These are phyloP conservation scores for Nematostella vectensis DNA, from an alignment of 92 coral and sea anemone species.

Conservation along the genomic window DNA sequence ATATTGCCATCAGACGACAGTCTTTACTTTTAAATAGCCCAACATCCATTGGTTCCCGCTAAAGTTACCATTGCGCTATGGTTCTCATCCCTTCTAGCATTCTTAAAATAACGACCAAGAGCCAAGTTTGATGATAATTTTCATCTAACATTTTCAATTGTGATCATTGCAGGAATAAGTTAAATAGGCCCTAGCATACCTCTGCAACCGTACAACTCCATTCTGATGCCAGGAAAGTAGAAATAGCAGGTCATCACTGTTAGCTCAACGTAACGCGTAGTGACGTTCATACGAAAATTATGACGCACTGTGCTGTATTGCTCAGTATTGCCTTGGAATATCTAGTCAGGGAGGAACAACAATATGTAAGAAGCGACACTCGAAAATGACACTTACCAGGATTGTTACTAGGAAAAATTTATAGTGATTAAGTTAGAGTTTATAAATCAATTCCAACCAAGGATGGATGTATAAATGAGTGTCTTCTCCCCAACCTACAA, in stretches of 20 bases:
- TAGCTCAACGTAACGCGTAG: constrained; percentile 30
- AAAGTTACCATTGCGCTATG: too few relatives aligned
- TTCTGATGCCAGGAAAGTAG: constrained; percentile 14
- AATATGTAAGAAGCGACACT: background rate
- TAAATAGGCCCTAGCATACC: constrained; percentile 20
- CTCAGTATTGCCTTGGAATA: constrained; percentile 31
- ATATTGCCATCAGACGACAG: too few relatives aligned
- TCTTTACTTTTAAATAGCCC: background rate
- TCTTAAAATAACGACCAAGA: too few relatives aligned
- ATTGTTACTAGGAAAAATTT: background rate
- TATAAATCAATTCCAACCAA: background rate
- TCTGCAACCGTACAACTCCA: constrained; percentile 41
- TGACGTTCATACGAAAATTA: constrained; percentile 33
- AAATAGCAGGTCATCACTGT: constrained; percentile 5
- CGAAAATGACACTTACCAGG: background rate
- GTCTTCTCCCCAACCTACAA: too few relatives aligned
- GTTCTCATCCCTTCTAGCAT: too few relatives aligned
- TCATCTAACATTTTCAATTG: too few relatives aligned
- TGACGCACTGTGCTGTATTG: constrained; percentile 21
- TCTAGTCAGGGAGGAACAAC: constrained; percentile 8
- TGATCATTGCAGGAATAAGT: too few relatives aligned
- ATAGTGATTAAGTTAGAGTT: background rate
- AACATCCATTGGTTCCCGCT: background rate
- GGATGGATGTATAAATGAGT: too few relatives aligned
- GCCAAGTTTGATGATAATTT: too few relatives aligned